These are phyloP conservation scores for Craseonycteris thonglongyai DNA, from an alignment of 2,113 vertebrate genomes.

Conservation along the genomic window DNA sequence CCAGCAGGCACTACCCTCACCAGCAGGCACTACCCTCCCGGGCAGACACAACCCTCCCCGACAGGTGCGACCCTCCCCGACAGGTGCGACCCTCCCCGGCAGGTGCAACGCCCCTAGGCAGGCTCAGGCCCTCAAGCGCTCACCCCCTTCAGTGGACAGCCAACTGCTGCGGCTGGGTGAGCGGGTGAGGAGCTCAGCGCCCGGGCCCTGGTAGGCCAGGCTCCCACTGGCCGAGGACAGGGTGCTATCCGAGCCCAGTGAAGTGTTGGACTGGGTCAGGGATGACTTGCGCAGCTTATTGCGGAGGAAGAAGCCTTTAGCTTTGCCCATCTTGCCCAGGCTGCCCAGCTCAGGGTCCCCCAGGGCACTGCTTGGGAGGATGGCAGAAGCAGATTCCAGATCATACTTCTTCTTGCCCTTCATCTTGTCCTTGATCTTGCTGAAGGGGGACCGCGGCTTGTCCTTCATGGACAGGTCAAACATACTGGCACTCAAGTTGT, in stretches of 20 bases:
- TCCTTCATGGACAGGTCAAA: constrained; percentile 96
- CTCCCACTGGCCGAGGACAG: constrained; percentile 90
- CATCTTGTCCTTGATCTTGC: constrained; percentile 93
- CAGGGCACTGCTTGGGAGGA: constrained; percentile 86
- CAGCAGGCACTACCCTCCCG: no score
- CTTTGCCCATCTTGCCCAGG: constrained; percentile 82
- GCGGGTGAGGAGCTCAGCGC: constrained; percentile 77
- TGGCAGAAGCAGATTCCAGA: constrained; percentile 87
- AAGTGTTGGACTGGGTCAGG: constrained; percentile 92
- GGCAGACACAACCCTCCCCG: no score
- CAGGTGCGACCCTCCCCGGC: no score
- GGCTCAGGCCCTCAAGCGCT: neutral
- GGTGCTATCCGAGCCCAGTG: constrained; percentile 94
- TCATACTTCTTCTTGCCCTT: constrained; percentile 86
- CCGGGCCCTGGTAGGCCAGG: constrained; percentile 86
- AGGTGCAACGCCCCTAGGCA: neutral
- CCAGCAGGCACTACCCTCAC: no score
- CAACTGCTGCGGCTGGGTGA: constrained; percentile 89
- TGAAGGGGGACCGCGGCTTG: constrained; percentile 89
- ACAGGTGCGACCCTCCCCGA: no score
- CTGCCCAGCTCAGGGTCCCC: constrained; percentile 87
- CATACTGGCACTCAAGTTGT: constrained; percentile 97
- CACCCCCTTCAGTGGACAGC: constrained; percentile 89
- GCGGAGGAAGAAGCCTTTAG: constrained; percentile 91
- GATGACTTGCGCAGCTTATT: constrained; percentile 91